Percentiles rank a stretch among this genome's conserved stretches.
These are phyloP conservation scores for Acleris laterana DNA, from an alignment of 2,888 invertebrate species.

Conservation along the genomic window DNA sequence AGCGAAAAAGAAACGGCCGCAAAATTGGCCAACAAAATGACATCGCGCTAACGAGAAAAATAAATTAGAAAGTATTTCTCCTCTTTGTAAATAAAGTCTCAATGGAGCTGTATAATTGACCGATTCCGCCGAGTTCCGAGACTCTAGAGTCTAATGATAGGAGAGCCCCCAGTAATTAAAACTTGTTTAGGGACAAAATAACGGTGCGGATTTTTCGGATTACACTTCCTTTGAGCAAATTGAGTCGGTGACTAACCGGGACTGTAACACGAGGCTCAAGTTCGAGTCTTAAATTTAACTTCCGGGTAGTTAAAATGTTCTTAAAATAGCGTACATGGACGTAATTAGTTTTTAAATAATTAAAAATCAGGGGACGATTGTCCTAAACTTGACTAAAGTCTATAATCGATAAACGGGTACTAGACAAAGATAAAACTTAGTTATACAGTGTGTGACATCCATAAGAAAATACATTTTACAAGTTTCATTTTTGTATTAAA, in stretches of 20 bases:
- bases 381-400: no score
- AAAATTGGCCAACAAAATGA: slow-evolving; percentile 7
- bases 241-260: slow-evolving; percentile 29
- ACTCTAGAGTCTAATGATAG: slow-evolving; percentile 45
- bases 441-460: no score
- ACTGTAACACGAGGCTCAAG: slow-evolving; percentile 17
- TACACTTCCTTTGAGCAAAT: slow-evolving; percentile 32
- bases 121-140: slow-evolving; percentile 47
- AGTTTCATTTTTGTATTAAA: no score
- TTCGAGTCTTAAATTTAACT: slow-evolving; percentile 17
- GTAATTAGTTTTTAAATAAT: no score
- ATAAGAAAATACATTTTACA: no score
- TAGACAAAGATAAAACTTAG: no score
- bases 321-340: no score
- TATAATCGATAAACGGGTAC: no score
- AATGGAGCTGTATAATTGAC: slow-evolving; percentile 47
- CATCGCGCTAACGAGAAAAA: slow-evolving; percentile 1
- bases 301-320: background rate
- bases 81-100: slow-evolving; percentile 32
- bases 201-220: slow-evolving; percentile 23
- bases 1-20: background rate
- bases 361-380: no score
- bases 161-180: slow-evolving; percentile 53
- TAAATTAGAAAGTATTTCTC: slow-evolving; percentile 16
- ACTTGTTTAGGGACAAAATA: slow-evolving; percentile 44